Base-by-base conservation (phyloP, 2,888 invertebrate species). In the Molorchus minor region DNA sequence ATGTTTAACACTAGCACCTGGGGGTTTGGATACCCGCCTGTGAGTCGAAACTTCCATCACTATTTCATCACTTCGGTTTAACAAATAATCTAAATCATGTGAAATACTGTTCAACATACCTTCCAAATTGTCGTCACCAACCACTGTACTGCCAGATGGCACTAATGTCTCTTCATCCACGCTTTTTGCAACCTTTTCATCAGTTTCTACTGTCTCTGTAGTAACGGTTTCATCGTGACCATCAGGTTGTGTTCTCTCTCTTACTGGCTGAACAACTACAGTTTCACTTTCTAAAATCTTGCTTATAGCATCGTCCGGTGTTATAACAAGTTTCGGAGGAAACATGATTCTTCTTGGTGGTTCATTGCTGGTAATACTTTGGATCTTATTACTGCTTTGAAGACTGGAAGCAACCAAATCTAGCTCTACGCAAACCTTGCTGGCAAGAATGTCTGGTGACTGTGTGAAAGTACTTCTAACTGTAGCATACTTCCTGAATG, bases 71-170 rank as follows among this genome's bases (percentile, higher is more conserved):
- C 67, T 75, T 45, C 90, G 85, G 79, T 92, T 92, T 60, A 93
- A 82, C 69, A 93, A 82, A 81, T 92, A 93, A 80, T 93, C 91
- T 69, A 93, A 82, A 81, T 93, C 93, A 74, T 89, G 89, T 1
- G 91, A 89, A 73, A 93, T 93, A 75, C 91, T 87, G 81, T 91
- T 89, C 46, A 93, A 81, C 84, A 93, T 89, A 56, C 87, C 88
- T 69, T 86, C 86, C 29, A 82, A 66, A 59, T 78, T 81, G 61
- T 79, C 79, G 15, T 41, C 63, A 35, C 25, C 46, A 1, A 20
- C 29, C 2, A n/a, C 25, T 25, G 82, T 78, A 13, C 51, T 59
- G 53, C 82, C 80, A 0, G 80, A 79, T 19, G 46, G 43, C 0
- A 78, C 77, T 61, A 81, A 78, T 69, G 82, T 81, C 21, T 80